phyloP scores from a whole-genome alignment of 2,113 vertebrate species.

The Planiliza haematocheilus region DNA sequence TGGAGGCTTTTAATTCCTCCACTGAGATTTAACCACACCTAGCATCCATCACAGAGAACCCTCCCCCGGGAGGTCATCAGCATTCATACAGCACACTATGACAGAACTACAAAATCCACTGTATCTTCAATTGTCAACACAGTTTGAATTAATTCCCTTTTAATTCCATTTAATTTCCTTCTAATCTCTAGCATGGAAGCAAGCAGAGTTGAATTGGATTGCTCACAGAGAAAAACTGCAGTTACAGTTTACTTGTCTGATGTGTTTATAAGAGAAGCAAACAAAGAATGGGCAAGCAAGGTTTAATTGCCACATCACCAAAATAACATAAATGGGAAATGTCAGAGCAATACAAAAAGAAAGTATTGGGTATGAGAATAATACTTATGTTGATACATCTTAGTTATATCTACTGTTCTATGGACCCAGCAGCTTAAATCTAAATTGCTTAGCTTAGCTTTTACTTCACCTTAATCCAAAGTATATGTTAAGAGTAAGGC shows the following conservation, averaged over 20 bases:
- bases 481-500: background rate
- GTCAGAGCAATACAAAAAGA: slow-evolving; percentile 1
- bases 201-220: background rate
- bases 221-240: background rate
- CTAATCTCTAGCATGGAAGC: slow-evolving; percentile 17
- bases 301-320: background rate
- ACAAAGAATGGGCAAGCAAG: background rate
- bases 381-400: slow-evolving; percentile 1
- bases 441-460: background rate
- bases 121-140: slow-evolving; percentile 42
- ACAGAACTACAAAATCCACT: slow-evolving; percentile 31
- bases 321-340: background rate
- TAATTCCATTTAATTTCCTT: slow-evolving; percentile 24
- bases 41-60: slow-evolving; percentile 48
- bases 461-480: slow-evolving; percentile 12
- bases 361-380: slow-evolving; percentile 4
- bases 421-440: slow-evolving; percentile 1
- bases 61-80: slow-evolving; percentile 61
- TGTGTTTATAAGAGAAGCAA: background rate
- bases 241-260: slow-evolving; percentile 1
- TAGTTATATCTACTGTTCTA: background rate
- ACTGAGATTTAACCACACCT: slow-evolving; percentile 56
- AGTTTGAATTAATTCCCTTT: slow-evolving; percentile 35
- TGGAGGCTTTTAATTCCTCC: slow-evolving; percentile 48
- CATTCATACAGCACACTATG: slow-evolving; percentile 11